Evolutionary conservation across 2,888 invertebrate genomes (phyloP).

Genomic region (Amitus sp.): DNA sequence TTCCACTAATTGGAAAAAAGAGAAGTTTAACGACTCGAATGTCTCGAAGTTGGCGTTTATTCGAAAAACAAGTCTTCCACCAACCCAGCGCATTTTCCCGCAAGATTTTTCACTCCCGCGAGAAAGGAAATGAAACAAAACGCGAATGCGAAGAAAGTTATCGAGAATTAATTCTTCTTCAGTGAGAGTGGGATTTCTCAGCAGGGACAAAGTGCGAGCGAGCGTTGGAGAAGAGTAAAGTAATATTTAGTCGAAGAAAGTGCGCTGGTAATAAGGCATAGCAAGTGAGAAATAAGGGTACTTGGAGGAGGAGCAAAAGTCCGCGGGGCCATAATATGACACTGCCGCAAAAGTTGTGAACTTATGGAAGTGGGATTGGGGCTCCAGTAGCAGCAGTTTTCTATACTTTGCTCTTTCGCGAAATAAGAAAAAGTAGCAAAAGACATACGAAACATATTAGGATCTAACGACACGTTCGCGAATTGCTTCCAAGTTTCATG

Average conservation of each 20-base stretch:
- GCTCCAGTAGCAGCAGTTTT: constrained; percentile 41
- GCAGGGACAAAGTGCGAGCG: too few species aligned
- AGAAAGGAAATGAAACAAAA: too few species aligned
- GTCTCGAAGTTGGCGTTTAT: too few species aligned
- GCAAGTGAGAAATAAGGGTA: constrained; percentile 7
- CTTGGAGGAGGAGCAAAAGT: constrained; percentile 23
- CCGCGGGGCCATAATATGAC: constrained; percentile 52
- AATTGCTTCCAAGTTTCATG: constrained; percentile 52
- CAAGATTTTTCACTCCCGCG: too few species aligned
- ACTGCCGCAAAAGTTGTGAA: constrained; percentile 55
- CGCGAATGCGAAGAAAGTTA: too few species aligned
- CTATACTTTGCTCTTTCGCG: constrained; percentile 12
- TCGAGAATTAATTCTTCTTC: too few species aligned
- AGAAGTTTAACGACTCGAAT: constrained; percentile 20
- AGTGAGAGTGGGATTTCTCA: too few species aligned
- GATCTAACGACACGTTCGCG: constrained; percentile 52
- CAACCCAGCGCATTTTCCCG: too few species aligned
- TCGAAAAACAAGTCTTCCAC: too few species aligned
- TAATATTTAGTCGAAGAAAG: constrained; percentile 27
- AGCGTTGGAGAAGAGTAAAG: too few species aligned
- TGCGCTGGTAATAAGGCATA: constrained; percentile 27
- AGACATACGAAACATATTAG: constrained; percentile 58
- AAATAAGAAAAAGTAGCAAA: constrained; percentile 11
- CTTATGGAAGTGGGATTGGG: constrained; percentile 60
- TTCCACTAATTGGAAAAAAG: constrained; percentile 27